Base-by-base conservation (phyloP, 35 echinoderm and acorn worm genomes). In the Holothuria glaberrima region DNA sequence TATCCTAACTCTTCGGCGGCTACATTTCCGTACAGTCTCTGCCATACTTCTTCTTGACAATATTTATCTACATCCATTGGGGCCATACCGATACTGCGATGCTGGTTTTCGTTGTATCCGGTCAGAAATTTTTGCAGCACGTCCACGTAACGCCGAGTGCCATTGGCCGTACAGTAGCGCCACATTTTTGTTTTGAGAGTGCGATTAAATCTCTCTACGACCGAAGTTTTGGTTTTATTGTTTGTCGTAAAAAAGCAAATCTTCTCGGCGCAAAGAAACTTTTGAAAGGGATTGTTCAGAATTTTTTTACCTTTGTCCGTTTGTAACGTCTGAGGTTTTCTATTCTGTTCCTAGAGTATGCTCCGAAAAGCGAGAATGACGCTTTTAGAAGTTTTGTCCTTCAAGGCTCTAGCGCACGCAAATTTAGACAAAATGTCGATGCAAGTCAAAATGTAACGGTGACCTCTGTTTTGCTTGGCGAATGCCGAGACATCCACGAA, bases 171-270 rank as follows among this genome's bases (percentile, higher is more conserved):
- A 44, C 82, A 91, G 29, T 91, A 91, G 13, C 46, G 32, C 89
- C 91, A 92, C 70, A 92, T 92, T 52, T 74, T 88, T 31, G 33
- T 45, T 44, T 95, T 95, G 0, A 95, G 65, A 3, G 91, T 93
- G 0, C 86, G 26, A 73, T 95, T 95, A 50, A 95, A 95, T 38
- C 87, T 80, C 57, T 91, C 89, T 0, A 91, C 75, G 28, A 91
- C 75, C 54, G 66, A 79, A 1, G 95, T 88, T 56, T 94, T 93
- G 21, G 91, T 94, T 70, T 94, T 92, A 45, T 94, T 94, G 17
- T 97, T 26, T 0, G 95, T 97, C 0, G 91, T 88, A 60, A 91
- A 97, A 33, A 93, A 94, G 19, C 70, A 35, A 36, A 97, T 91
- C 34, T 50, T 65, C 9, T 90, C 17, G 21, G 60, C 54, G 75